Evolutionary conservation across 2,888 invertebrate species (phyloP).

Genomic region (Hedychridium roseum): DNA sequence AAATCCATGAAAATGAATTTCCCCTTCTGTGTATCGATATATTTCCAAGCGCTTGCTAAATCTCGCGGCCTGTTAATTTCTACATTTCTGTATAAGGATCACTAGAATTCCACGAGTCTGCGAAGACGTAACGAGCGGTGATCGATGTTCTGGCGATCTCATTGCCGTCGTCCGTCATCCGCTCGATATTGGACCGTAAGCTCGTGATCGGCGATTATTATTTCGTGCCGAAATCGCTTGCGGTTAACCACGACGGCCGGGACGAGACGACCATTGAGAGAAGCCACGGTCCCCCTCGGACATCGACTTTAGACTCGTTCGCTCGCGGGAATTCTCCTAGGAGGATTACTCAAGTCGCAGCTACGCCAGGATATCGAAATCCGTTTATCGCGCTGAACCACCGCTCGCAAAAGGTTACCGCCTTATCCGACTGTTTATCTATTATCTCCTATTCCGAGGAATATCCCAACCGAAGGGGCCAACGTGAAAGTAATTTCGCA

Average conservation of each 20-base stretch:
- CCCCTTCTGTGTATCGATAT: too few relatives aligned
- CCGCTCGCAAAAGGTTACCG: constrained; percentile 31
- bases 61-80: too few relatives aligned
- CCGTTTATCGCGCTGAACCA: constrained; percentile 33
- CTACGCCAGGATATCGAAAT: too few relatives aligned
- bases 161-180: constrained; percentile 7
- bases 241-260: constrained; percentile 17
- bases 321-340: not conserved
- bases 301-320: too few relatives aligned
- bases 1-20: too few relatives aligned
- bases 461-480: constrained; percentile 7
- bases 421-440: constrained; percentile 31
- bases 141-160: constrained; percentile 18
- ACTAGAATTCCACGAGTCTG: too few relatives aligned
- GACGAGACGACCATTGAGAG: too few relatives aligned
- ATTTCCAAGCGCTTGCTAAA: too few relatives aligned
- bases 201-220: constrained; percentile 53
- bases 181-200: constrained; percentile 21
- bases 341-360: constrained; percentile 32
- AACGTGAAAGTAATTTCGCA: constrained; percentile 16
- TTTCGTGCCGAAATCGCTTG: constrained; percentile 34
- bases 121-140: constrained; percentile 12
- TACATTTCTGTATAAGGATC: too few relatives aligned
- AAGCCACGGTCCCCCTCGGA: too few relatives aligned
- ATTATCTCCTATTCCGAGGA: too few relatives aligned